A percentile compares a stretch with the other conserved stretches of the same genome.
Evolutionary conservation across 2,888 invertebrate species (phyloP).

Genomic region (Cephonodes hylas): DNA sequence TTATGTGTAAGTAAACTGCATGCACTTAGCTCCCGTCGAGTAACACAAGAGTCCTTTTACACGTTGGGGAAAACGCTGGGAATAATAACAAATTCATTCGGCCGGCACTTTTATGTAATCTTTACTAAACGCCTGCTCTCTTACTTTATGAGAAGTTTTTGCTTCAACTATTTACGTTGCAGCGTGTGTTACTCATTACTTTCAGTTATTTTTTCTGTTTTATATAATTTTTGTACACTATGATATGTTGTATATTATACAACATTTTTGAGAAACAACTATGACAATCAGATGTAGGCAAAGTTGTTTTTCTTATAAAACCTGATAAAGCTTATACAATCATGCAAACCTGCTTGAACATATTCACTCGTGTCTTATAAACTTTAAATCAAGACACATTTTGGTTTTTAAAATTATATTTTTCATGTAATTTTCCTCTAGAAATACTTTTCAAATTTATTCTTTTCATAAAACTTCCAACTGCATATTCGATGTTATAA

Average conservation of each 20-base stretch:
- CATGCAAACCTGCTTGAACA: too few species aligned
- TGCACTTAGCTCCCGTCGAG: conserved; percentile 38
- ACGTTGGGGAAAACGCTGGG: not conserved
- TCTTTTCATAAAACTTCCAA: too few species aligned
- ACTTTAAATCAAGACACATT: too few species aligned
- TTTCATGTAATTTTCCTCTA: too few species aligned
- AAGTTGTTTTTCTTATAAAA: not conserved
- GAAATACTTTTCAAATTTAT: too few species aligned
- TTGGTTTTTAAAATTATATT: too few species aligned
- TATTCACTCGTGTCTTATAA: too few species aligned
- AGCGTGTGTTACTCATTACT: not conserved
- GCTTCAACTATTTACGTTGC: not conserved
- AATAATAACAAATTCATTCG: not conserved
- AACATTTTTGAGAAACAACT: too few species aligned
- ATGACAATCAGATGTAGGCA: too few species aligned
- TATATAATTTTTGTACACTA: too few species aligned
- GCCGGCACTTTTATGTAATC: not conserved
- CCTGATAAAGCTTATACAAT: too few species aligned
- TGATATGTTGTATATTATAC: too few species aligned
- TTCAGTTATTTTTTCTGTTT: not conserved
- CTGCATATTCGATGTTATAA: not conserved
- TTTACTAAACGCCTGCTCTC: not conserved
- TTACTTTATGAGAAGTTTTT: not conserved
- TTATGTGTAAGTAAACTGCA: conserved; percentile 26
- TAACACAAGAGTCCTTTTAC: conserved; percentile 30